Base-by-base conservation (phyloP, 2,113 vertebrate genomes). In the Alligator mississippiensis region DNA sequence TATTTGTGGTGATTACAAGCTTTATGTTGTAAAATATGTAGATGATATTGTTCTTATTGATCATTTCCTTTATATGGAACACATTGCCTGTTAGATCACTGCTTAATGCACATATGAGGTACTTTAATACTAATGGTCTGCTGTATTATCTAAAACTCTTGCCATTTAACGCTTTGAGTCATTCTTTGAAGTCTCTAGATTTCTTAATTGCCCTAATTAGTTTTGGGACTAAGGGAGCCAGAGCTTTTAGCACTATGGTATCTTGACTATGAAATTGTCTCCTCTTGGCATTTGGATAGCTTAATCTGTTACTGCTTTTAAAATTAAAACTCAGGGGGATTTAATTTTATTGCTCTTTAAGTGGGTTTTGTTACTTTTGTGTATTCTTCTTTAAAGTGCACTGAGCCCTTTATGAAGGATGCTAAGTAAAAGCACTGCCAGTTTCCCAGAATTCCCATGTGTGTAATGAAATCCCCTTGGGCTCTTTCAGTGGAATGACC, bases 341-440 rank as follows among this genome's bases (percentile, higher is more conserved):
- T 80, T 80, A 80, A 77, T 6, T 78, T 91, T 87, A 2, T 47
- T 77, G 77, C 55, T 30, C 17, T 81, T 79, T 11, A 30, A 11
- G 21, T 0, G 2, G 15, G 25, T 25, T 5, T 91, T 2, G 7
- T 38, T 4, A 27, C n/a, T 13, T 28, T 6, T 54, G 75, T 0
- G 4, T 80, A 57, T 2, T 18, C 14, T 83, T 77, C 75, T n/a
- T 66, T 66, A 84, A 25, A 75, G 8, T 7, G 30, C 22, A 3
- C 30, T 2, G 90, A 68, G 63, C 4, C 17, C 47, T 80, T 2
- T 0, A 47, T 3, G 59, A 70, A 62, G 60, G 92, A 17, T 63
- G 61, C 85, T 5, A 2, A 22, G 66, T 59, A 3, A 3, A 30
- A 19, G 87, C 54, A 1, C 0, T 38, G 0, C 25, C 38, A 13